Evolutionary conservation across 2,888 invertebrate species (phyloP).

Genomic region (Sminthurides aquaticus): DNA sequence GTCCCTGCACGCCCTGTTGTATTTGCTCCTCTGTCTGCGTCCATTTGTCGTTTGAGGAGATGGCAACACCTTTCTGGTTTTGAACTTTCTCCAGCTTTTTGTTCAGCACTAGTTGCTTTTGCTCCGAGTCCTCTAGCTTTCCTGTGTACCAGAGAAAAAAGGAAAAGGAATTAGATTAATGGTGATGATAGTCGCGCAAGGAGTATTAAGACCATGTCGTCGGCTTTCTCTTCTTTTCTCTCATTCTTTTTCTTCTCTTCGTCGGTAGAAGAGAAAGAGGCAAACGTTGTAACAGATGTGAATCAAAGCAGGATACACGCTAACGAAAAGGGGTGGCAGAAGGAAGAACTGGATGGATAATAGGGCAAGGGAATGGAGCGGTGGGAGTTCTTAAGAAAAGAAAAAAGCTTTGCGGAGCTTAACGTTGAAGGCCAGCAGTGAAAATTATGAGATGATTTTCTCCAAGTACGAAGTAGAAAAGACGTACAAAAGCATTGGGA

Average conservation of each 20-base stretch:
- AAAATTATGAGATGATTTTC: not conserved
- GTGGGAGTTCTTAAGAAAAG: too few relatives aligned
- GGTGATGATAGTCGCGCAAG: not conserved
- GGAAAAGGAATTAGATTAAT: not conserved
- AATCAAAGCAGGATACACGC: too few relatives aligned
- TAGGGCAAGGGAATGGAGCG: too few relatives aligned
- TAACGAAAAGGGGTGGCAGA: too few relatives aligned
- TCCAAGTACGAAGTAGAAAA: not conserved
- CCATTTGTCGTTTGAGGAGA: conserved; percentile 37
- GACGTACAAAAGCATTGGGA: not conserved
- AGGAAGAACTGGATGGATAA: too few relatives aligned
- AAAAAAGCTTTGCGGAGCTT: too few relatives aligned
- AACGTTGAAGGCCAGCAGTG: not conserved
- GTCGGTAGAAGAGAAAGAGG: too few relatives aligned
- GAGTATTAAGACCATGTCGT: not conserved
- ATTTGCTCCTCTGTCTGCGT: conserved; percentile 41
- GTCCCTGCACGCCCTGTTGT: conserved; percentile 16
- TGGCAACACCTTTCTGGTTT: conserved; percentile 47
- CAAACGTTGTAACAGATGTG: too few relatives aligned
- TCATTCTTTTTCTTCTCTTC: too few relatives aligned
- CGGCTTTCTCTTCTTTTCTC: not conserved
- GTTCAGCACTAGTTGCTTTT: conserved; percentile 68
- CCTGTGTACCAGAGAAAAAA: conserved; percentile 15
- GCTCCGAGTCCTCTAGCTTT: conserved; percentile 64
- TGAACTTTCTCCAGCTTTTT: conserved; percentile 64